Evolutionary conservation across 2,888 invertebrate species (phyloP).

Genomic region (Nephrotoma appendiculata): DNA sequence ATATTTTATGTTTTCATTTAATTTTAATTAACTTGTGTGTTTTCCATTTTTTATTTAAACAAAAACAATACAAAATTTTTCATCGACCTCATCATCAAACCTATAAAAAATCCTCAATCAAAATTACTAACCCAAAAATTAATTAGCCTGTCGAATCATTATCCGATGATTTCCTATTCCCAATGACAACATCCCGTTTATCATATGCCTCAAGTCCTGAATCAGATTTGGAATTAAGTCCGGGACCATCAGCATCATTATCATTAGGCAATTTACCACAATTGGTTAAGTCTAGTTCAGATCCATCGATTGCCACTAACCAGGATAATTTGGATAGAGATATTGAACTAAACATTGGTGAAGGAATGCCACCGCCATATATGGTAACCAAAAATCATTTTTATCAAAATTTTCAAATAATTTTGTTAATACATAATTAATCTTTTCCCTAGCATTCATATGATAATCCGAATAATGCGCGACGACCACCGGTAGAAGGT

Average conservation of each 20-base stretch:
- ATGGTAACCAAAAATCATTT: slow-evolving; percentile 39
- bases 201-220: slow-evolving; percentile 95
- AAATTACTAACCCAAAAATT: slow-evolving; percentile 10
- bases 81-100: slow-evolving; percentile 8
- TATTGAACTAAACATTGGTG: slow-evolving; percentile 42
- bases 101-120: slow-evolving; percentile 11
- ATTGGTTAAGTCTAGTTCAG: slow-evolving; percentile 73
- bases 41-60: slow-evolving; percentile 1
- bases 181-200: slow-evolving; percentile 87
- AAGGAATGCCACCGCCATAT: slow-evolving; percentile 68
- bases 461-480: slow-evolving; percentile 26
- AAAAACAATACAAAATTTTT: background rate
- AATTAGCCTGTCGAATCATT: slow-evolving; percentile 87
- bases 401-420: background rate
- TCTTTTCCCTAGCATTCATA: slow-evolving; percentile 25
- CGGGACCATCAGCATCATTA: slow-evolving; percentile 46
- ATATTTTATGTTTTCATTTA: background rate
- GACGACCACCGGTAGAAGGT: slow-evolving; percentile 38
- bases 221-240: slow-evolving; percentile 83
- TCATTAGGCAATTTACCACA: slow-evolving; percentile 41
- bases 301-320: slow-evolving; percentile 88
- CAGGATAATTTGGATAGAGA: slow-evolving; percentile 67
- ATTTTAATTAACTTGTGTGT: slow-evolving; percentile 6
- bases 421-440: background rate
- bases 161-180: slow-evolving; percentile 97